These are phyloP conservation scores for Notodonta dromedarius DNA, from an alignment of 2,888 invertebrate genomes.

Conservation along the genomic window DNA sequence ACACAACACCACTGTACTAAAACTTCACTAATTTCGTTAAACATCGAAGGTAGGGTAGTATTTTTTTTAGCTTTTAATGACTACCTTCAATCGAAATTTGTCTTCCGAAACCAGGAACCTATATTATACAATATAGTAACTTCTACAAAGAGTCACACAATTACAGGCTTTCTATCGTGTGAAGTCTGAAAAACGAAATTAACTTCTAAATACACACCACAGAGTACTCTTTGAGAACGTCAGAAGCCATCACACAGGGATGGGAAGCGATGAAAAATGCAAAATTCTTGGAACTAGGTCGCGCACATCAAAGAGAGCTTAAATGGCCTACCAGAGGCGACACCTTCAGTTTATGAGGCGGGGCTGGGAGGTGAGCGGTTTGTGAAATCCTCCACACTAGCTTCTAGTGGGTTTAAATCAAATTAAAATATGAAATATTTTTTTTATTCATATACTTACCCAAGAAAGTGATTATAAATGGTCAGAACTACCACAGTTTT, in stretches of 20 bases:
- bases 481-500: no score
- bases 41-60: no score
- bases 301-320: slow-evolving; percentile 52
- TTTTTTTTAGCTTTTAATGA: no score
- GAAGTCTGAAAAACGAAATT: slow-evolving; percentile 4
- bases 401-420: no score
- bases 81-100: no score
- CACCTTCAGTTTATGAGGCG: slow-evolving; percentile 37
- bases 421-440: no score
- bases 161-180: neutral
- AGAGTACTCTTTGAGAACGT: slow-evolving; percentile 38
- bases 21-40: no score
- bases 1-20: no score
- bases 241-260: slow-evolving; percentile 21
- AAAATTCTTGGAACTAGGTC: slow-evolving; percentile 56
- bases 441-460: no score
- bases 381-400: slow-evolving; percentile 4
- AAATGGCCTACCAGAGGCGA: slow-evolving; percentile 51
- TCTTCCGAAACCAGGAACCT: no score
- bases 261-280: slow-evolving; percentile 54
- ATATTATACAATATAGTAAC: neutral
- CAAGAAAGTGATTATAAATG: no score
- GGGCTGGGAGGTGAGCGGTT: slow-evolving; percentile 28
- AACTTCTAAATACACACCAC: neutral
- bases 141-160: neutral